Evolutionary conservation across 2,888 invertebrate species (phyloP).

Genomic region (Meganola albula): DNA sequence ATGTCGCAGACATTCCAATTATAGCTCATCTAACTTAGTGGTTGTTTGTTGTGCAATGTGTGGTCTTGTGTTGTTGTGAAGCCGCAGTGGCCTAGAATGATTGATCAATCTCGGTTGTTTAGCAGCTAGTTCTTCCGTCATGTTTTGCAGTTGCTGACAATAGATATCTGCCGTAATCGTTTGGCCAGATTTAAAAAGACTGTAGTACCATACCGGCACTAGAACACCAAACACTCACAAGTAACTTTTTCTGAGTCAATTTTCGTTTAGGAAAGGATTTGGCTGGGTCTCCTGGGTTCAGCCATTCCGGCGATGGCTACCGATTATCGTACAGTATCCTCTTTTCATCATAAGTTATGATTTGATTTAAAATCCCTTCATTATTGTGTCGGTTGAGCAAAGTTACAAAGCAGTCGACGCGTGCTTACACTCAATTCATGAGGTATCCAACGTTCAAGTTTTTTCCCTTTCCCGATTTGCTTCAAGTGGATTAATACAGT

Average conservation of each 20-base stretch:
- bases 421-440: not conserved
- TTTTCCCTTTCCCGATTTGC: not conserved
- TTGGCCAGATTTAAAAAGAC: not conserved
- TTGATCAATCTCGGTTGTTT: slow-evolving; percentile 17
- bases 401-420: slow-evolving; percentile 2
- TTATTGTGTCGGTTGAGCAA: slow-evolving; percentile 6
- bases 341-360: slow-evolving; percentile 8
- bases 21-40: slow-evolving; percentile 2
- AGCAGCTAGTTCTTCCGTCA: slow-evolving; percentile 9
- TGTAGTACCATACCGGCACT: slow-evolving; percentile 9
- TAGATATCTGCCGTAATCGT: slow-evolving; percentile 6
- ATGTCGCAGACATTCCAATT: slow-evolving; percentile 1
- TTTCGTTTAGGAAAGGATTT: slow-evolving; percentile 5
- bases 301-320: slow-evolving; percentile 10
- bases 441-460: not conserved
- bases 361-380: slow-evolving; percentile 7
- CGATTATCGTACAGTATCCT: slow-evolving; percentile 11
- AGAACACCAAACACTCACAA: slow-evolving; percentile 9
- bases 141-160: slow-evolving; percentile 7
- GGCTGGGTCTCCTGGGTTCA: slow-evolving; percentile 3
- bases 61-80: slow-evolving; percentile 19
- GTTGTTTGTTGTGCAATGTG: slow-evolving; percentile 13
- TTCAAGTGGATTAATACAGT: not conserved
- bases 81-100: slow-evolving; percentile 17
- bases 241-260: slow-evolving; percentile 6